A percentile compares a stretch with the other conserved stretches of the same genome.
phyloP scores from a whole-genome alignment of 2,113 vertebrate genomes.

The Platichthys stellatus region DNA sequence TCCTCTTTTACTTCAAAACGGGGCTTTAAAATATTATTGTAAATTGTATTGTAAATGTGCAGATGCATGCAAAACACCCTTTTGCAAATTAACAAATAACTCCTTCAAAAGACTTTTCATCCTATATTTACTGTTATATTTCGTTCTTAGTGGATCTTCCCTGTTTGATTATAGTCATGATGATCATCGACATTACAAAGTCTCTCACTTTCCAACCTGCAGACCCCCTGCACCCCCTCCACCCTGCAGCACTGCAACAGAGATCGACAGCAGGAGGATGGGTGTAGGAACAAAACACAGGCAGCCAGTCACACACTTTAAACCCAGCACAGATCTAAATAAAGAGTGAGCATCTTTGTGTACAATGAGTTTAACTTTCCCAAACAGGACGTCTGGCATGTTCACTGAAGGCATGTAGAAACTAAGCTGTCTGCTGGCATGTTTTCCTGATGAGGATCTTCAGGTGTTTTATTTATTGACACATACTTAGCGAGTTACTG shows the following conservation, averaged over 20 bases:
- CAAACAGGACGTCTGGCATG: conserved; percentile 25
- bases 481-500: background rate
- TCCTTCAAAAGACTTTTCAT: too few species aligned
- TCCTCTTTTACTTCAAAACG: too few species aligned
- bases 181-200: background rate
- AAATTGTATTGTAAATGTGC: too few species aligned
- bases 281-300: conserved; percentile 12
- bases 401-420: conserved; percentile 5
- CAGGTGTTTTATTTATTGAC: background rate
- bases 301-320: background rate
- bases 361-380: conserved; percentile 34
- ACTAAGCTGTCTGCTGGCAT: background rate
- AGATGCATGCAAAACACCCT: too few species aligned
- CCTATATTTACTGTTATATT: too few species aligned
- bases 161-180: background rate
- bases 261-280: conserved; percentile 1
- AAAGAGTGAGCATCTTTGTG: conserved; percentile 31
- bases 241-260: background rate
- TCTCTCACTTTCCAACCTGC: conserved; percentile 1
- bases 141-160: too few species aligned
- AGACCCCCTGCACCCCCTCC: background rate
- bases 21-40: too few species aligned
- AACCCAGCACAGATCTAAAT: conserved; percentile 16
- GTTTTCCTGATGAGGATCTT: background rate
- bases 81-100: too few species aligned